These are phyloP conservation scores for Rhinoptilus africanus DNA, from an alignment of 2,113 vertebrate genomes.

Conservation along the genomic window DNA sequence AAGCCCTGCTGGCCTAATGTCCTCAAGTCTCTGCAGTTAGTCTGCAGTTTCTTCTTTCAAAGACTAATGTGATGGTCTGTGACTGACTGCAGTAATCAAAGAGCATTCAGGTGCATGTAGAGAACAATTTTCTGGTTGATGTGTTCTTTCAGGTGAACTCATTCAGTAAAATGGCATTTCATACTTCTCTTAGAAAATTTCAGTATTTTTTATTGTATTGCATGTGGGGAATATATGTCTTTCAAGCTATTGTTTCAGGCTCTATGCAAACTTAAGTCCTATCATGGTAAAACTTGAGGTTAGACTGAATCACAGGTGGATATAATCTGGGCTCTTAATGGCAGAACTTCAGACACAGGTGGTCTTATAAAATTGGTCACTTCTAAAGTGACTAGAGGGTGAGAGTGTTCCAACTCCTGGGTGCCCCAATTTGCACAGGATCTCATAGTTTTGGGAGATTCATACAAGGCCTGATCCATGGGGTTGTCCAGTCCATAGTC, in stretches of 20 bases:
- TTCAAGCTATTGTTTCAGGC: slow-evolving; percentile 29
- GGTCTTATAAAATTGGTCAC: background rate
- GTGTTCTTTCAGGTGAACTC: slow-evolving; percentile 35
- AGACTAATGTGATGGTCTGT: slow-evolving; percentile 40
- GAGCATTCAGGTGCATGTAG: slow-evolving; percentile 61
- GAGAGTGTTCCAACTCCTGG: background rate
- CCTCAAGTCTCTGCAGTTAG: slow-evolving; percentile 14
- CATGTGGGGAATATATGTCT: background rate
- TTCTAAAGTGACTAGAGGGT: background rate
- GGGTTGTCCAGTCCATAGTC: background rate
- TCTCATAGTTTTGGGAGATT: background rate
- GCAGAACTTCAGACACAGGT: background rate
- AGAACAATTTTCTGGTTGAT: slow-evolving; percentile 61
- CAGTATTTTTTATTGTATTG: background rate
- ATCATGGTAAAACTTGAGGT: background rate
- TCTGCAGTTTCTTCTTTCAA: slow-evolving; percentile 38
- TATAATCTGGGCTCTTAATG: background rate
- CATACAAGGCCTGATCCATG: fast-evolving
- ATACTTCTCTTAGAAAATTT: slow-evolving; percentile 1
- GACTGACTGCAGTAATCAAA: slow-evolving; percentile 62
- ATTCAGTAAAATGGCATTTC: slow-evolving; percentile 41
- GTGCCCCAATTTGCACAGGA: background rate
- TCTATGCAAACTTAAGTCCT: background rate
- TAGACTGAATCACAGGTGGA: background rate
- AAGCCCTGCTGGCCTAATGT: slow-evolving; percentile 45